These are phyloP conservation scores for Psammodynastes pulverulentus DNA, from an alignment of 2,113 vertebrate species.

Conservation along the genomic window DNA sequence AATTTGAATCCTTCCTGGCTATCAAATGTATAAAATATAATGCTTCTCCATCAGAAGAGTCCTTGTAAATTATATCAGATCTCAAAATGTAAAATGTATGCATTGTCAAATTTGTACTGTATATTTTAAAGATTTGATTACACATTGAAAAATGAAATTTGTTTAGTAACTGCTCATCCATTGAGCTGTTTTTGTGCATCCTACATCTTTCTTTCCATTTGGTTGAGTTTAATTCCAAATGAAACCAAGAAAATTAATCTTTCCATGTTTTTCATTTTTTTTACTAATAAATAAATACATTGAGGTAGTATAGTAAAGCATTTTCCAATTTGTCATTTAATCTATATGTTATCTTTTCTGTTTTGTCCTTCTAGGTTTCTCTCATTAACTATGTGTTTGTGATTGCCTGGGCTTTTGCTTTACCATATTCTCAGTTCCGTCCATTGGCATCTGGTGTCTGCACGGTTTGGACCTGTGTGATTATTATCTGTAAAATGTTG, in stretches of 20 bases:
- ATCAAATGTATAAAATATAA: not conserved
- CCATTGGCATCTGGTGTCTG: conserved; percentile 91
- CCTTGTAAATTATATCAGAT: not conserved
- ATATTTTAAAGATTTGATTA: not conserved
- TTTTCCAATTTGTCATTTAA: conserved; percentile 10
- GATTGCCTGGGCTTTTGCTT: conserved; percentile 93
- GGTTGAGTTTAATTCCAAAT: not conserved
- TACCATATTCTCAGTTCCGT: conserved; percentile 91
- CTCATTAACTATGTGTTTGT: conserved; percentile 89
- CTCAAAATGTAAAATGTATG: not conserved
- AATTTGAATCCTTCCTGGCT: not conserved
- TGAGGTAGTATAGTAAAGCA: not conserved
- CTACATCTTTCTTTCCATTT: not conserved
- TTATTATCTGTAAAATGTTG: conserved; percentile 98
- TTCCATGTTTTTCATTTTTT: not conserved
- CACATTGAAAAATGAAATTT: not conserved
- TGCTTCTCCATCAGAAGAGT: not conserved
- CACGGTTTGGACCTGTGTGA: conserved; percentile 94
- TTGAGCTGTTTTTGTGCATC: not conserved
- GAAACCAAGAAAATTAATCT: not conserved
- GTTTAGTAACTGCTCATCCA: not conserved
- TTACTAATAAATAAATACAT: not conserved
- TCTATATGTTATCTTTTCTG: conserved; percentile 30
- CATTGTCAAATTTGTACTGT: not conserved
- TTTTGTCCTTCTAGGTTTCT: conserved; percentile 84